Conservation (phyloP, 1,140 invertebrate genomes). For the Wiebesia pumilae region DNA sequence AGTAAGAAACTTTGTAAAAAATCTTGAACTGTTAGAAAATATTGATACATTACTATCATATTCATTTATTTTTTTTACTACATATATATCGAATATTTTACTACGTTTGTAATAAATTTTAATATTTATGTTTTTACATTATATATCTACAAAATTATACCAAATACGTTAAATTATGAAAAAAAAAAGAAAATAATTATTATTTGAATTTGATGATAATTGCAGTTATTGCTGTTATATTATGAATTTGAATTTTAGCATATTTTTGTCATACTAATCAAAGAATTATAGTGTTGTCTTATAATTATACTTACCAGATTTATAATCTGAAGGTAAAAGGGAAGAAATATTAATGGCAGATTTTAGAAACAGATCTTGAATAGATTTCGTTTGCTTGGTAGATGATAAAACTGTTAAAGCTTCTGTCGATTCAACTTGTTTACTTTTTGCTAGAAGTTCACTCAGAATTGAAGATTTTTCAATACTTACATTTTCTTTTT, state of each 20-base stretch:
- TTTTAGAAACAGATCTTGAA: constrained; percentile 68
- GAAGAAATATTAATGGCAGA: constrained; percentile 78
- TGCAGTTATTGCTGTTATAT: too few species aligned
- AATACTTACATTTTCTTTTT: constrained; percentile 67
- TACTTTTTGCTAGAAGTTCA: constrained; percentile 60
- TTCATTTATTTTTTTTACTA: too few species aligned
- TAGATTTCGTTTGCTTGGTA: constrained; percentile 23
- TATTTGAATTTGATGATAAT: neutral
- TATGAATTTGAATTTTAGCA: too few species aligned
- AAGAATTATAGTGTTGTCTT: neutral
- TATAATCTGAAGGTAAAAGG: constrained; percentile 80
- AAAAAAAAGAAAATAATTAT: neutral
- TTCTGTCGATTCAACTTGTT: neutral
- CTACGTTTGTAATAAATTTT: too few species aligned
- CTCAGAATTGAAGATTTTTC: constrained; percentile 64
- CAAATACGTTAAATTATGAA: neutral
- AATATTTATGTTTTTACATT: too few species aligned
- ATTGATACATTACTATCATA: too few species aligned
- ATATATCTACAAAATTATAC: too few species aligned
- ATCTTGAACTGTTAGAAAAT: too few species aligned
- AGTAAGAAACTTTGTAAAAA: too few species aligned
- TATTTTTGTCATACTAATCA: neutral
- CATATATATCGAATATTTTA: too few species aligned
- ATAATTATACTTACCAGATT: constrained; percentile 52
- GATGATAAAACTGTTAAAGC: neutral